phyloP scores from a whole-genome alignment of 2,113 vertebrate species.

The Myotis brandtii region DNA sequence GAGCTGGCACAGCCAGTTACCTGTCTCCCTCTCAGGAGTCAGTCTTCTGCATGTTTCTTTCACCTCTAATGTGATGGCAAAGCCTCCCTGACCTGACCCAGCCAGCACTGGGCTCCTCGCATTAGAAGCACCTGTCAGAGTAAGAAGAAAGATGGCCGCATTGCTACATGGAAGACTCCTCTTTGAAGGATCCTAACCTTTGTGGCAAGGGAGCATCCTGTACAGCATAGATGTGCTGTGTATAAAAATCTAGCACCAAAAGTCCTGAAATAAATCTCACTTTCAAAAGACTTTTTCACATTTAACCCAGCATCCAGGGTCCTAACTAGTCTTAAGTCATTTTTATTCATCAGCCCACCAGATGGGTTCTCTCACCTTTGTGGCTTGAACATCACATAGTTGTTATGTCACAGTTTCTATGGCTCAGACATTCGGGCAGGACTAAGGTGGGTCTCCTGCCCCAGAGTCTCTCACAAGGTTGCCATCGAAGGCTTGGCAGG shows the following conservation, averaged over 20 bases:
- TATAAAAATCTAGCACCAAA: neutral
- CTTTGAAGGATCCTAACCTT: conserved; percentile 15
- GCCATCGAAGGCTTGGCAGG: neutral
- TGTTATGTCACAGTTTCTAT: neutral
- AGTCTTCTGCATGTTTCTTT: neutral
- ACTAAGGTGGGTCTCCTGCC: neutral
- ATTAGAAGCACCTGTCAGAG: neutral
- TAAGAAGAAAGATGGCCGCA: neutral
- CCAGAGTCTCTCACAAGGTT: neutral
- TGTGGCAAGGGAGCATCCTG: neutral
- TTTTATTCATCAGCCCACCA: neutral
- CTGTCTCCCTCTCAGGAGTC: neutral
- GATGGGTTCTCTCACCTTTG: neutral
- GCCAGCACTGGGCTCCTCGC: neutral
- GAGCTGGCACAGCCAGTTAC: neutral
- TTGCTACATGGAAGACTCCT: neutral
- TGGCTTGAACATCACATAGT: neutral
- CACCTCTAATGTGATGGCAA: conserved; percentile 3
- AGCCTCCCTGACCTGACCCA: neutral
- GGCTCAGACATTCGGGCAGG: neutral
- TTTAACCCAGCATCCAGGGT: neutral
- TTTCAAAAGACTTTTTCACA: neutral
- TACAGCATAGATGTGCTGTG: neutral
- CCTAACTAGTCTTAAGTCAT: neutral
- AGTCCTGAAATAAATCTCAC: neutral